A percentile compares a stretch with the other conserved stretches of the same genome.
These are phyloP conservation scores for Cataglyphis rosenhaueri DNA, from an alignment of 2,888 invertebrate genomes.

Conservation along the genomic window DNA sequence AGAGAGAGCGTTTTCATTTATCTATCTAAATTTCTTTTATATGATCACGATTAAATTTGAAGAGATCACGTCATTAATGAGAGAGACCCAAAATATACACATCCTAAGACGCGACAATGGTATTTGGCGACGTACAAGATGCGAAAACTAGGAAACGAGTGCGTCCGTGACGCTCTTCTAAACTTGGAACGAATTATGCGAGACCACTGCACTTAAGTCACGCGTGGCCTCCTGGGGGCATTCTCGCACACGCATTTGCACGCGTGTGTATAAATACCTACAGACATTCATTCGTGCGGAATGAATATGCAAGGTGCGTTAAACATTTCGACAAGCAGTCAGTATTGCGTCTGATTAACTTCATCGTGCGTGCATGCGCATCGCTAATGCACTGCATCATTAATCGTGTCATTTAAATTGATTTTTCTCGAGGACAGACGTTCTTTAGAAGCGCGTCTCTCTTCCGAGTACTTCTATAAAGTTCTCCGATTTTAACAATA, in stretches of 20 bases:
- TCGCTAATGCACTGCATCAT: slow-evolving; percentile 11
- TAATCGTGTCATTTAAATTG: slow-evolving; percentile 21
- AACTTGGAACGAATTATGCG: slow-evolving; percentile 59
- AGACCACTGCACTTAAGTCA: slow-evolving; percentile 52
- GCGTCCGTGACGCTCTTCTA: slow-evolving; percentile 49
- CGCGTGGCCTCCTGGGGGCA: slow-evolving; percentile 44
- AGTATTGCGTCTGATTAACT: slow-evolving; percentile 64
- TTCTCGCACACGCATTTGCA: slow-evolving; percentile 25
- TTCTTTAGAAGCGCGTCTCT: not conserved
- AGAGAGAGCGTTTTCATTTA: not conserved
- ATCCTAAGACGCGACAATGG: slow-evolving; percentile 1
- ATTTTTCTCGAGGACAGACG: not conserved
- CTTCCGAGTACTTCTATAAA: not conserved
- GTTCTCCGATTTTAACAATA: not conserved
- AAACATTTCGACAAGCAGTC: slow-evolving; percentile 64
- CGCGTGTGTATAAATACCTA: slow-evolving; percentile 44
- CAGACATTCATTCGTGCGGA: slow-evolving; percentile 20
- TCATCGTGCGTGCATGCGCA: slow-evolving; percentile 36
- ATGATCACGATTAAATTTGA: not conserved
- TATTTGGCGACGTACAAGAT: slow-evolving; percentile 1
- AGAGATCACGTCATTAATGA: not conserved
- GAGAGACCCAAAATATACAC: not conserved
- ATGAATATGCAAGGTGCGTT: slow-evolving; percentile 59
- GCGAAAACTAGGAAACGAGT: slow-evolving; percentile 57
- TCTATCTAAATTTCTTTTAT: not conserved